Conservation (phyloP, 2,113 vertebrate species). For the Myiozetetes cayanensis region DNA sequence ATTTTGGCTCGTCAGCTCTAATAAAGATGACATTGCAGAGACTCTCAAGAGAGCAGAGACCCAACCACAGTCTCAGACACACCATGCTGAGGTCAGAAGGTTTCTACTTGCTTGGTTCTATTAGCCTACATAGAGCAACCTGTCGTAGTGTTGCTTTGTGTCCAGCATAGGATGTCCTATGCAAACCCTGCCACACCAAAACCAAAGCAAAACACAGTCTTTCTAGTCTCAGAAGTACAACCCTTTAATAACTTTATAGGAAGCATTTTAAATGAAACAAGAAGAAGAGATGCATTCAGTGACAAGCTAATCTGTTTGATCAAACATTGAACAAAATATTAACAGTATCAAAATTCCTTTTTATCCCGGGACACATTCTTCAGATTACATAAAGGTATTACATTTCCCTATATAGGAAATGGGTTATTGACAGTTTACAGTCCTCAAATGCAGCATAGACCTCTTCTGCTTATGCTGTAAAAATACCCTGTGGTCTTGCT, state of each 20-base stretch:
- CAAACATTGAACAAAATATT: not conserved
- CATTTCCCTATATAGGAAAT: not conserved
- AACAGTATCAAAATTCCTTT: slow-evolving; percentile 10
- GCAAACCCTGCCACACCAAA: not conserved
- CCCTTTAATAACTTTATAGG: not conserved
- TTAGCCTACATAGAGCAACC: not conserved
- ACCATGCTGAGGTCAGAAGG: not conserved
- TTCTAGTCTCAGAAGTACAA: not conserved
- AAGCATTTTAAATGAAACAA: not conserved
- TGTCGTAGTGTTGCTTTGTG: not conserved
- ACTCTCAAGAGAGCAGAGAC: not conserved
- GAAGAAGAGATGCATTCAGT: not conserved
- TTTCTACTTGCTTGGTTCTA: not conserved
- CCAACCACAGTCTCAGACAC: not conserved
- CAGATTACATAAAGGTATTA: not conserved
- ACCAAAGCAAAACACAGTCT: not conserved
- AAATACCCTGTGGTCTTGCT: slow-evolving; percentile 48
- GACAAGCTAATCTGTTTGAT: not conserved
- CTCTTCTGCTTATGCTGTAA: slow-evolving; percentile 28
- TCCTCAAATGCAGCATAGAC: not conserved
- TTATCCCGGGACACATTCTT: not conserved
- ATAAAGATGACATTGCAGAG: not conserved
- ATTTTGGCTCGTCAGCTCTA: not conserved
- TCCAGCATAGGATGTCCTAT: not conserved
- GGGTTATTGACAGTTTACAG: not conserved